Base-by-base conservation (phyloP, 2,113 vertebrate species). In the Danionella cerebrum region DNA sequence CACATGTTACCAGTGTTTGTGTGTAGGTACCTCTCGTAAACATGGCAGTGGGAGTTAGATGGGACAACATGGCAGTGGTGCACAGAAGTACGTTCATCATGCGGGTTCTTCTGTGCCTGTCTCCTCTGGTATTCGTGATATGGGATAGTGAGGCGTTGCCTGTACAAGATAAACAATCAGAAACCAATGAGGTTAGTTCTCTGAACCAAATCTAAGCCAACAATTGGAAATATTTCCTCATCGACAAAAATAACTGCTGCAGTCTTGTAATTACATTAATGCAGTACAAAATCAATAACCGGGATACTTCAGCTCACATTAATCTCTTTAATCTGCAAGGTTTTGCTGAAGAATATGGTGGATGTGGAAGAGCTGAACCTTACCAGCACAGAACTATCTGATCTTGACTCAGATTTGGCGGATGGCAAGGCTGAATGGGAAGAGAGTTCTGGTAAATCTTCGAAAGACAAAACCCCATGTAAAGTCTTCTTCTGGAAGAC, bases 401-500 rank as follows among this genome's bases (percentile, higher is more conserved):
- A 55, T 1, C 0, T 11, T 0, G 66, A 75, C 27, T 14, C 22
- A 6, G 70, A 70, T 6, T 13, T 36, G 3, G 31, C 52, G 55
- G 14, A 19, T 12, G 50, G 51, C 12, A 77, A 31, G n/a, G n/a
- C n/a, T n/a, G n/a, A n/a, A 24, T 21, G 73, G n/a, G 72, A 68
- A 16, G 80, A 81, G 1, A 60, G 57, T 2, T 57, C 44, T 0
- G 53, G 65, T 24, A 44, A 79, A 12, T 3, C 55, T 0, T 35
- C 2, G 18, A 58, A 27, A 27, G 80, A 81, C 0, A 82, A 80
- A n/a, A 25, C 45, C 0, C 73, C 77, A 9, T 89, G 87, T 58
- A 86, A 80, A 59, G 85, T 81, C 47, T 90, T 89, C 77, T 90
- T 84, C 75, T 88, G 86, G 87, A 89, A 90, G 76, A 87, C 85